Conservation (phyloP, 2,888 invertebrate species). For the Eubasilissa splendida region DNA sequence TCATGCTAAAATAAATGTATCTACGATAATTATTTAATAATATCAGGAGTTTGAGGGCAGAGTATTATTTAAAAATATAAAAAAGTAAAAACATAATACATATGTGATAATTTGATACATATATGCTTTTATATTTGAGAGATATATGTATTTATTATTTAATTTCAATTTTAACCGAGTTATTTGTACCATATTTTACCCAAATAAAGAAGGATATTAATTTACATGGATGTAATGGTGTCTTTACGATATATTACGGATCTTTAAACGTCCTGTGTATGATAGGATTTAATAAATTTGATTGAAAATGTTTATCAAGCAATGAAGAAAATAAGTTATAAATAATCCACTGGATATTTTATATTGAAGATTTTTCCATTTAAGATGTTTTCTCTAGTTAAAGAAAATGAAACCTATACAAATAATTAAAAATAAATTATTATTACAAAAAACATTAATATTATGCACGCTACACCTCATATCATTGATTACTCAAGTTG, state of each 20-base stretch:
- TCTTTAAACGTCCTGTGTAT: no score
- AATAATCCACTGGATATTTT: no score
- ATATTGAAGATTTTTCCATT: no score
- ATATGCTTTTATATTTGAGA: neutral
- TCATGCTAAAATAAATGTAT: neutral
- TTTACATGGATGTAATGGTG: no score
- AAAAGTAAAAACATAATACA: neutral
- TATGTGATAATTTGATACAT: neutral
- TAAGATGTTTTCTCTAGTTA: neutral
- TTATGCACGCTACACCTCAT: constrained; percentile 7
- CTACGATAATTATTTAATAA: neutral
- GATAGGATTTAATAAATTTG: no score
- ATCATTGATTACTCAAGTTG: neutral
- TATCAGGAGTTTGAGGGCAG: constrained; percentile 3
- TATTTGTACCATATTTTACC: no score
- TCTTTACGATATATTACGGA: no score
- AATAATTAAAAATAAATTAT: constrained; percentile 22
- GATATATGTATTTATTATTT: neutral
- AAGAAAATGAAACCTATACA: neutral
- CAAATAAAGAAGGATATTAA: no score
- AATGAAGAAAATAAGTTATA: no score
- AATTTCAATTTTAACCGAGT: no score
- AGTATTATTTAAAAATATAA: neutral
- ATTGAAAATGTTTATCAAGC: no score
- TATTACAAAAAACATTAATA: neutral